Evolutionary conservation across 1,140 invertebrate genomes (phyloP), one percentile per base, ranked within the genome.

Genomic region (Lepidurus packardi): DNA sequence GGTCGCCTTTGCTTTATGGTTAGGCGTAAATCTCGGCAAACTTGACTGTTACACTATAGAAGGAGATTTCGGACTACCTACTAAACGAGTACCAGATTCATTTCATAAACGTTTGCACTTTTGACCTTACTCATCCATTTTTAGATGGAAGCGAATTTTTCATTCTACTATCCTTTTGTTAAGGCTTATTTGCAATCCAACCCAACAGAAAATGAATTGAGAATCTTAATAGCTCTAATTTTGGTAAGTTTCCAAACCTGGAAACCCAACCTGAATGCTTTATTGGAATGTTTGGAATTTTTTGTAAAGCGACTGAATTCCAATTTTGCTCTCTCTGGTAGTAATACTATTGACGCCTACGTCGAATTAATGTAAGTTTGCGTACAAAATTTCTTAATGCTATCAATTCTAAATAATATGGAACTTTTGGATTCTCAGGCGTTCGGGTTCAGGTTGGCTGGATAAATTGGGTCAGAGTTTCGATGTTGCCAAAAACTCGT

Each of bases 401-500:
- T 65, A 13, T 6, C 4, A 65, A 65, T 4, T n/a, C 1, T 7
- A 9, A 65, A 21, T 21, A n/a, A 65, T n/a, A 65, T 21, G 3
- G 34, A 0, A 65, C 6, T 65, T 65, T 13, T 65, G 53, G 16
- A n/a, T 21, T 65, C 53, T 65, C 21, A 65, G 53, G 13, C 13
- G 13, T 21, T 65, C 53, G 16, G 13, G 53, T 16, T 65, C 53
- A n/a, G n/a, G 53, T 65, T 65, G 53, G 53, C 13, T 65, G 6
- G 53, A 65, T 65, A 65, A 65, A 65, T 21, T 65, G n/a, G 21
- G 53, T 65, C 53, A 65, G 7, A 65, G 53, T 65, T 65, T 65
- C 21, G 53, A 65, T 21, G 13, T 16, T 16, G 7, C 53, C 6
- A 65, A 65, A 16, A 21, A 65, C 8, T 16, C 21, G 13, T 13